Conservation (phyloP, 2,888 invertebrate species). For the Meteorus cinctellus region DNA sequence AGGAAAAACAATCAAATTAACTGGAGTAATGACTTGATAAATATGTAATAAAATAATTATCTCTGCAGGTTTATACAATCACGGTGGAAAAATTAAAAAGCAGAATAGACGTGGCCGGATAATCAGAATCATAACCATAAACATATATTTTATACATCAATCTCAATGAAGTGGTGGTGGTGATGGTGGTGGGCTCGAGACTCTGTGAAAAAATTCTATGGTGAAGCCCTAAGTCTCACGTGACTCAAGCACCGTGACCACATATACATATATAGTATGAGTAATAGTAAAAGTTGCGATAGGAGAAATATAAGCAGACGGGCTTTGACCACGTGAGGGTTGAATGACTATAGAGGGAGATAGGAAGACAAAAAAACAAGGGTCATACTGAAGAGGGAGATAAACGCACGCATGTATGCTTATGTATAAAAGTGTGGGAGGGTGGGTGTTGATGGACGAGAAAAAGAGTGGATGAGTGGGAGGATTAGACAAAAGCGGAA, state of each 20-base stretch:
- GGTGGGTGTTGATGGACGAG: constrained; percentile 23
- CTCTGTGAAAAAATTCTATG: constrained; percentile 39
- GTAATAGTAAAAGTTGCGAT: constrained; percentile 57
- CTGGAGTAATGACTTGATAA: not conserved
- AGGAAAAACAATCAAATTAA: not conserved
- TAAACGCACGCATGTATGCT: constrained; percentile 14
- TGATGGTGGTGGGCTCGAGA: constrained; percentile 23
- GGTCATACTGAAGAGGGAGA: constrained; percentile 14
- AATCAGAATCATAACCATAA: constrained; percentile 14
- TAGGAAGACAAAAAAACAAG: constrained; percentile 40
- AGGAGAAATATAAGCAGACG: constrained; percentile 19
- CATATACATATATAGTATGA: constrained; percentile 57
- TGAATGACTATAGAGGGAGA: constrained; percentile 39
- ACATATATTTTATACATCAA: constrained; percentile 8
- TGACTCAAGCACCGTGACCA: constrained; percentile 71
- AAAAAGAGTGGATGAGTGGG: constrained; percentile 40
- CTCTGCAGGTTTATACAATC: not conserved
- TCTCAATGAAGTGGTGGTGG: not conserved
- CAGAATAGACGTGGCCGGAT: not conserved
- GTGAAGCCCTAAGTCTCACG: constrained; percentile 65
- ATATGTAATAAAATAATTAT: constrained; percentile 20
- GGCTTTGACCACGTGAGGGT: constrained; percentile 39
- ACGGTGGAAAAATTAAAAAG: not conserved
- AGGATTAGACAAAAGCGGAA: constrained; percentile 65
- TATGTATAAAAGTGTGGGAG: constrained; percentile 28